Percentiles rank a stretch among this genome's conserved stretches.
These are phyloP conservation scores for Orthonevra nobilis DNA, from an alignment of 2,888 invertebrate genomes.

Conservation along the genomic window DNA sequence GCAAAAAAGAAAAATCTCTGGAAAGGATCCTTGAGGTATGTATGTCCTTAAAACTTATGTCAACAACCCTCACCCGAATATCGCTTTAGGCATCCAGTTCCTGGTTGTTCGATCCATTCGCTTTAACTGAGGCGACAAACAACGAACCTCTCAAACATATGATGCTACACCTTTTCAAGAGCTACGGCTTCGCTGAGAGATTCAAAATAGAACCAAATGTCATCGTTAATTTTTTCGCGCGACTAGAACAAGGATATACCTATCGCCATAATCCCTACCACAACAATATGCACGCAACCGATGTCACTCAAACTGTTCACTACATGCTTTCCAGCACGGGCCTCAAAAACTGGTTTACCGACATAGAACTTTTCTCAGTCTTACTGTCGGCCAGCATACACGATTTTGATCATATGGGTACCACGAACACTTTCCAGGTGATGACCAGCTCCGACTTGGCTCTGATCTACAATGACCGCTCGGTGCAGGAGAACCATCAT, in stretches of 20 bases:
- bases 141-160: conserved; percentile 94
- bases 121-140: conserved; percentile 84
- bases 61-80: too few species aligned
- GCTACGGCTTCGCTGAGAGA: conserved; percentile 96
- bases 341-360: conserved; percentile 95
- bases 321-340: conserved; percentile 95
- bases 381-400: conserved; percentile 95
- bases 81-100: not conserved
- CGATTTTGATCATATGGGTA: conserved; percentile 97
- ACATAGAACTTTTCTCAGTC: conserved; percentile 95
- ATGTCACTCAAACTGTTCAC: conserved; percentile 96
- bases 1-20: too few species aligned
- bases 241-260: conserved; percentile 94
- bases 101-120: not conserved
- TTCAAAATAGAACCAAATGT: conserved; percentile 91
- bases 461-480: conserved; percentile 93
- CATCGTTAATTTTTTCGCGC: conserved; percentile 91
- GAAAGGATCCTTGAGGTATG: too few species aligned
- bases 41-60: too few species aligned
- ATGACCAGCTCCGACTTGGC: conserved; percentile 96
- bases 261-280: conserved; percentile 95
- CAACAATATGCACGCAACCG: conserved; percentile 96
- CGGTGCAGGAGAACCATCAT: conserved; percentile 79
- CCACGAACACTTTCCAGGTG: conserved; percentile 98
- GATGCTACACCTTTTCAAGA: conserved; percentile 94